These are phyloP conservation scores for Herpailurus yagouaroundi DNA, from an alignment of 2,113 vertebrate species.

Conservation along the genomic window DNA sequence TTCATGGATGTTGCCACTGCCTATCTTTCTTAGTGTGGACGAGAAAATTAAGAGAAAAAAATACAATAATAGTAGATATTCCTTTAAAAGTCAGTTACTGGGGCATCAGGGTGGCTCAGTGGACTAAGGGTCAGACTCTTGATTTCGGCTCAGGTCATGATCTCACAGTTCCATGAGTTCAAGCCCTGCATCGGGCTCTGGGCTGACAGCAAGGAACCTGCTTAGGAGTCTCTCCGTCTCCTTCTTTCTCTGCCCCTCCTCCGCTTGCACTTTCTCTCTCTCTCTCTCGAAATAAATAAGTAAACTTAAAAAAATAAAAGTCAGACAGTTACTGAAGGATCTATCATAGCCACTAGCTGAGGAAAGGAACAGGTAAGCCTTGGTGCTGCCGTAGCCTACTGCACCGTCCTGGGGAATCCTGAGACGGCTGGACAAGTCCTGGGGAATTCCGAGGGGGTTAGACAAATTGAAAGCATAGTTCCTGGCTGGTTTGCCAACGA, in stretches of 20 bases:
- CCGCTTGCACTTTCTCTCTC: too few relatives aligned
- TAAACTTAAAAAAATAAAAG: not conserved
- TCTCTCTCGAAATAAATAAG: too few relatives aligned
- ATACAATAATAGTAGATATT: not conserved
- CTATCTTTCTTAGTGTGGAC: not conserved
- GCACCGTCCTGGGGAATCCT: not conserved
- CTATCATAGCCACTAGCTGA: not conserved
- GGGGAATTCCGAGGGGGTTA: not conserved
- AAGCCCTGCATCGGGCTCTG: too few relatives aligned
- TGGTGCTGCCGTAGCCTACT: not conserved
- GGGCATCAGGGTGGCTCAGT: too few relatives aligned
- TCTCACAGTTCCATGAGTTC: too few relatives aligned
- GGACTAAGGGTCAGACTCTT: too few relatives aligned
- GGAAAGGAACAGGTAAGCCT: not conserved
- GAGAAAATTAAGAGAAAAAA: slow-evolving; percentile 21
- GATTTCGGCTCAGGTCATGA: too few relatives aligned
- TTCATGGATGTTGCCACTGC: not conserved
- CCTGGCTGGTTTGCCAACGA: not conserved
- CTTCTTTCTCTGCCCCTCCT: too few relatives aligned
- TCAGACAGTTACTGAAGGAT: not conserved
- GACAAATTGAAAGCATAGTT: not conserved
- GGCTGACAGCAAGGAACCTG: too few relatives aligned
- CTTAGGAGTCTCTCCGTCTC: too few relatives aligned
- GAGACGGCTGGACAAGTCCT: not conserved
- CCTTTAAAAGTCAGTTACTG: not conserved